These are phyloP conservation scores for Cylindroiulus punctatus DNA, from an alignment of 2,888 invertebrate species.

Conservation along the genomic window DNA sequence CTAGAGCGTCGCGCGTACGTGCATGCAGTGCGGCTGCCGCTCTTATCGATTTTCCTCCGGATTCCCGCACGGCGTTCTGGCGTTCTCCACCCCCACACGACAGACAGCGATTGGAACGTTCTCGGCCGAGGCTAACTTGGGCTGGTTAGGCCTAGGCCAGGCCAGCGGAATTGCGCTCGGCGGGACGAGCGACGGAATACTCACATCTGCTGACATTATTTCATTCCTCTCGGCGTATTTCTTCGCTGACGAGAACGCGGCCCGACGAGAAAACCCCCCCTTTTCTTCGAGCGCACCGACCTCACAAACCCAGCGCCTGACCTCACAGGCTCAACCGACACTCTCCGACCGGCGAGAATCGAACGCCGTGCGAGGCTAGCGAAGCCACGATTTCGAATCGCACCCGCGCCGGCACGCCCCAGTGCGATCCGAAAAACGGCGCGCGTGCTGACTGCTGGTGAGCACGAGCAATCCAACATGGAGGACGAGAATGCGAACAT, in stretches of 20 bases:
- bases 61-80: no score
- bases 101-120: conserved; percentile 40
- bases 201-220: conserved; percentile 57
- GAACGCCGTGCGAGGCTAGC: not conserved
- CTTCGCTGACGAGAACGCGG: conserved; percentile 47
- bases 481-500: not conserved
- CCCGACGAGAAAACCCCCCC: conserved; percentile 20
- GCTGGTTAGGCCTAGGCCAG: conserved; percentile 23
- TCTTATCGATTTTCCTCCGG: conserved; percentile 47
- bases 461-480: not conserved
- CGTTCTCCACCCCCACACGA: conserved; percentile 34
- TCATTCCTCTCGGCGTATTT: conserved; percentile 52
- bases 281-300: conserved; percentile 53
- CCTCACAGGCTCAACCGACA: conserved; percentile 51
- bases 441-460: not conserved
- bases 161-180: not conserved
- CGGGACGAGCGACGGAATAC: not conserved
- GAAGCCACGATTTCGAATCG: conserved; percentile 39
- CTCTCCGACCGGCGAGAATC: conserved; percentile 47
- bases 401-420: not conserved
- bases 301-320: conserved; percentile 56
- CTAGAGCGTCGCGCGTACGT: not conserved
- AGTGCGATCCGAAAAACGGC: not conserved
- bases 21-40: conserved; percentile 1
- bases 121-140: conserved; percentile 35